phyloP scores from a whole-genome alignment of 2,113 vertebrate genomes.

The Pyxicephalus adspersus region DNA sequence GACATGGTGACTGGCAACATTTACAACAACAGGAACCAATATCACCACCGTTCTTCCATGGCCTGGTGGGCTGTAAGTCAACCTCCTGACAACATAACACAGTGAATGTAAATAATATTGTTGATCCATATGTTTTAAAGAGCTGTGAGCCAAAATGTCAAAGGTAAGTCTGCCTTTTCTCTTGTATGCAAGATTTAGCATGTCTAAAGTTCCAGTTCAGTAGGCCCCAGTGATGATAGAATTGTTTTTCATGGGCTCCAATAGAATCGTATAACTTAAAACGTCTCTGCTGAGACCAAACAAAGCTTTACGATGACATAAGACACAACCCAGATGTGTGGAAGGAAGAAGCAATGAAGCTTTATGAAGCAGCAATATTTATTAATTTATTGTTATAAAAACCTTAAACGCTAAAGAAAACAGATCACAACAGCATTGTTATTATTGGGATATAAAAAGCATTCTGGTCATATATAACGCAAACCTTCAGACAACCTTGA shows the following conservation, averaged over 20 bases:
- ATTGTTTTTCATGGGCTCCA: constrained; percentile 38
- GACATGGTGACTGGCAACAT: no score
- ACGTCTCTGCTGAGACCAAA: constrained; percentile 26
- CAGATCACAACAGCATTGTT: not conserved
- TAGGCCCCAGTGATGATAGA: constrained; percentile 30
- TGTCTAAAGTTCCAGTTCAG: constrained; percentile 26
- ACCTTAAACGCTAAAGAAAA: constrained; percentile 7
- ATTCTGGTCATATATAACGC: not conserved
- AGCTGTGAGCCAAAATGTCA: not conserved
- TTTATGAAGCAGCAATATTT: constrained; percentile 23
- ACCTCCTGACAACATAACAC: no score
- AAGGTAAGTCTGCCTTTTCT: not conserved
- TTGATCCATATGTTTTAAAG: not conserved
- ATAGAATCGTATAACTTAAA: constrained; percentile 27
- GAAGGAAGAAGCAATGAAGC: constrained; percentile 34
- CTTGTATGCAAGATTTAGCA: not conserved
- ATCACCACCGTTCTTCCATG: no score
- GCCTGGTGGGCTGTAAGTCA: no score
- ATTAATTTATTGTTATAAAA: not conserved
- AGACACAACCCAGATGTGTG: constrained; percentile 37
- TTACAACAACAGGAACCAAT: no score
- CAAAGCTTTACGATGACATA: constrained; percentile 28
- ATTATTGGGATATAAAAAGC: constrained; percentile 9
- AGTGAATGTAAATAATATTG: not conserved
- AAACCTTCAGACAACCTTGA: not conserved